These are phyloP conservation scores for Drosophila nr. perissopoda DNA, from an alignment of 2,888 invertebrate species.

Conservation along the genomic window DNA sequence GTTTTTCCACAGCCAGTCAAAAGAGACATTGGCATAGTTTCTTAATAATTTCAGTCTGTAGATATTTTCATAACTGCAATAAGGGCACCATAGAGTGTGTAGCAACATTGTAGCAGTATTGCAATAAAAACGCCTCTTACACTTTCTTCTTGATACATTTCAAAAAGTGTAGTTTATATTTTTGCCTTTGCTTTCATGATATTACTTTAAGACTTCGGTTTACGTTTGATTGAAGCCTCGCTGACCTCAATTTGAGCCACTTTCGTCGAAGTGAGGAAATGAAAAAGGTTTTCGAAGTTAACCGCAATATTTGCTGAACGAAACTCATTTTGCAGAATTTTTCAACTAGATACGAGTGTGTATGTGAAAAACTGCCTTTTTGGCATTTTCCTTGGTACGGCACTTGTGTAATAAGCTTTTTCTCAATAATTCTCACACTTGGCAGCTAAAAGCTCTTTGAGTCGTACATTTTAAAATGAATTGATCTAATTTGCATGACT, in stretches of 20 bases:
- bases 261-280: slow-evolving; percentile 27
- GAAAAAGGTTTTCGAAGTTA: slow-evolving; percentile 41
- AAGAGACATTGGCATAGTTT: not conserved
- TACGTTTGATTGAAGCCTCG: slow-evolving; percentile 32
- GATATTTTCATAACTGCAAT: slow-evolving; percentile 1
- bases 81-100: slow-evolving; percentile 5
- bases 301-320: slow-evolving; percentile 14
- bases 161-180: slow-evolving; percentile 36
- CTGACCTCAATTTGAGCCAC: slow-evolving; percentile 30
- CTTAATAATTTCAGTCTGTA: not conserved
- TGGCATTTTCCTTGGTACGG: not conserved
- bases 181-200: slow-evolving; percentile 19
- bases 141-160: slow-evolving; percentile 12
- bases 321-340: slow-evolving; percentile 37
- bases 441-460: not conserved
- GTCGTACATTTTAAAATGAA: slow-evolving; percentile 4
- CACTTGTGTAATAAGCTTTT: slow-evolving; percentile 6
- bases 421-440: not conserved
- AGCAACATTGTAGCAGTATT: slow-evolving; percentile 25
- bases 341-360: slow-evolving; percentile 17
- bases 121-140: slow-evolving; percentile 12
- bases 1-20: not conserved
- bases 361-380: slow-evolving; percentile 10
- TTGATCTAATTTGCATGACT: slow-evolving; percentile 17
- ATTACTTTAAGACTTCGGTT: slow-evolving; percentile 24